phyloP scores from a whole-genome alignment of 2,888 invertebrate species.

The Cantharis lateralis region DNA sequence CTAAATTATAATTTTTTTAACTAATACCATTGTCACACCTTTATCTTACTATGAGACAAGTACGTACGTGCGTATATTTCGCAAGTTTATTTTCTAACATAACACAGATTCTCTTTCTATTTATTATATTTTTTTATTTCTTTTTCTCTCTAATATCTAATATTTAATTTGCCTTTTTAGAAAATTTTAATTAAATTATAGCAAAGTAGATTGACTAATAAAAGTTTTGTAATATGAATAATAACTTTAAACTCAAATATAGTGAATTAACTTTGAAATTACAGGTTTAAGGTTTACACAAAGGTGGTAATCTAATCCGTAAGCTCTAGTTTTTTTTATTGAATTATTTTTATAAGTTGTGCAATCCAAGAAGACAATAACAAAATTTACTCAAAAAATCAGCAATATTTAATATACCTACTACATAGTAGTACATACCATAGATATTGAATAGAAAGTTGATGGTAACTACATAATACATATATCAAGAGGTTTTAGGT shows the following conservation, averaged over 20 bases:
- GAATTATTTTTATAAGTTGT: background rate
- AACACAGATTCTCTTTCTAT: background rate
- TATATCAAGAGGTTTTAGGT: background rate
- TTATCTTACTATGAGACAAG: background rate
- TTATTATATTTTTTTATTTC: no score
- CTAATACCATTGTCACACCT: background rate
- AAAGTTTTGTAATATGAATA: background rate
- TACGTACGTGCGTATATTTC: background rate
- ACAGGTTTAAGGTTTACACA: background rate
- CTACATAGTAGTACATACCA: background rate
- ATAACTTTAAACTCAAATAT: background rate
- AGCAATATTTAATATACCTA: background rate
- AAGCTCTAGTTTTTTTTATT: background rate
- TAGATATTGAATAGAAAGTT: background rate
- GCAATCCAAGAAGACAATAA: background rate
- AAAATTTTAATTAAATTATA: background rate
- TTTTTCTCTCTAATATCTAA: no score
- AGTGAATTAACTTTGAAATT: background rate
- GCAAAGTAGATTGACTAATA: background rate
- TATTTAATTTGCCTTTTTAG: no score
- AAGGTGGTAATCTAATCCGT: background rate
- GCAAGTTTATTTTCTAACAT: background rate
- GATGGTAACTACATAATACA: background rate
- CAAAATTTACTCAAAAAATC: background rate
- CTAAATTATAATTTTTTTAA: background rate